phyloP scores from a whole-genome alignment of 2,113 vertebrate species.

The Cranoglanis bouderius region DNA sequence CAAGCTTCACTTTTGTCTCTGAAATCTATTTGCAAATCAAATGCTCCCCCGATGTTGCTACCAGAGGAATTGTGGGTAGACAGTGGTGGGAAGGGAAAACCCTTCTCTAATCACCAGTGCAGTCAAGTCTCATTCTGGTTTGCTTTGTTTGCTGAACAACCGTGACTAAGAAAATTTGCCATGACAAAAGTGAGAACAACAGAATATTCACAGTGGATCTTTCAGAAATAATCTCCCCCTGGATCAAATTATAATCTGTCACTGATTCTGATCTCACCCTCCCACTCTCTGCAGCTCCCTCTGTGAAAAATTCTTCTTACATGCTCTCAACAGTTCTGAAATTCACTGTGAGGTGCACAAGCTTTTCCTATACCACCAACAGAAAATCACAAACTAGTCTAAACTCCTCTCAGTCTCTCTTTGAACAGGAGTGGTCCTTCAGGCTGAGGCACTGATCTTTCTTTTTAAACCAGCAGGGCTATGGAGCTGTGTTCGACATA shows the following conservation, averaged over 20 bases:
- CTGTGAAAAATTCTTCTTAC: conserved; percentile 24
- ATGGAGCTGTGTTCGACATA: conserved; percentile 41
- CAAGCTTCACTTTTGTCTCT: conserved; percentile 54
- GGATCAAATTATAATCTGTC: conserved; percentile 58
- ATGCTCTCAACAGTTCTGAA: conserved; percentile 29
- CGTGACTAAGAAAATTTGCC: conserved; percentile 25
- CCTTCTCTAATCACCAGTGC: conserved; percentile 38
- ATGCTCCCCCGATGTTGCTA: conserved; percentile 44
- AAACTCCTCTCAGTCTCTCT: conserved; percentile 34
- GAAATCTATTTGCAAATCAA: conserved; percentile 66
- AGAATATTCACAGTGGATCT: conserved; percentile 43
- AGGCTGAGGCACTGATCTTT: conserved; percentile 51
- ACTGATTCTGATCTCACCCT: conserved; percentile 30
- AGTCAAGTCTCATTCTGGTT: conserved; percentile 29
- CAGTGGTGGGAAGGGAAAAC: conserved; percentile 23
- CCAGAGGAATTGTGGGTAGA: conserved; percentile 47
- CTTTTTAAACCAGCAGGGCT: conserved; percentile 48
- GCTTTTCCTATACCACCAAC: conserved; percentile 44
- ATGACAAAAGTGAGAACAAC: conserved; percentile 37
- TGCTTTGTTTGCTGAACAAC: conserved; percentile 45
- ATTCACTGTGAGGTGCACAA: conserved; percentile 49
- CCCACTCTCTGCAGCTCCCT: conserved; percentile 30
- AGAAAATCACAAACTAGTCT: conserved; percentile 26
- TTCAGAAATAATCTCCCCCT: conserved; percentile 40
- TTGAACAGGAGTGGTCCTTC: conserved; percentile 55